phyloP scores from a whole-genome alignment of 2,113 vertebrate genomes.

The Pantherophis guttatus region DNA sequence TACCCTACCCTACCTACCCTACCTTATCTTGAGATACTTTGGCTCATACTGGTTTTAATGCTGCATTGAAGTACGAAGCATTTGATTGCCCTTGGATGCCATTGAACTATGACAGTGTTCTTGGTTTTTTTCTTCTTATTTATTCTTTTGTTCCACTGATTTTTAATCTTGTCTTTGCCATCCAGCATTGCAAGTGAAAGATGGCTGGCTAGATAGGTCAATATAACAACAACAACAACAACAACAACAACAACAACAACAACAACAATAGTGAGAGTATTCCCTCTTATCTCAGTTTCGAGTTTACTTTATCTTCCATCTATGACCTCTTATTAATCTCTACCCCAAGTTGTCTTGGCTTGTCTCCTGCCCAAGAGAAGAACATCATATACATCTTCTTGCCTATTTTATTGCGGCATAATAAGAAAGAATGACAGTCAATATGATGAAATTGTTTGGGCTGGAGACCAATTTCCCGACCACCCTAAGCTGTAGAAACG shows the following conservation, averaged over 20 bases:
- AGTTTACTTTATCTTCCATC: not conserved
- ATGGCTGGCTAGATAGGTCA: not conserved
- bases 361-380: not conserved
- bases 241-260: not conserved
- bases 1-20: too few species aligned
- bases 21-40: too few species aligned
- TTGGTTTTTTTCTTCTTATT: not conserved
- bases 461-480: not conserved
- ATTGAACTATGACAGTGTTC: not conserved
- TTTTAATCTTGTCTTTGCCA: not conserved
- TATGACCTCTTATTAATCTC: not conserved
- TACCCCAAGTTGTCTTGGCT: not conserved
- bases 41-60: too few species aligned
- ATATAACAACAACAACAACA: not conserved
- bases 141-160: not conserved
- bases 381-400: not conserved
- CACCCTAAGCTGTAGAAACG: not conserved
- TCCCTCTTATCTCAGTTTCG: not conserved
- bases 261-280: not conserved
- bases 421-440: not conserved
- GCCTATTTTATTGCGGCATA: not conserved
- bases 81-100: too few species aligned
- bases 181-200: not conserved
- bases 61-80: too few species aligned
- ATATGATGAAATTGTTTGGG: not conserved